A percentile compares a stretch with the other conserved stretches of the same genome.
phyloP scores from a whole-genome alignment of 1,140 invertebrate species.

The Zaprionus nigranus region DNA sequence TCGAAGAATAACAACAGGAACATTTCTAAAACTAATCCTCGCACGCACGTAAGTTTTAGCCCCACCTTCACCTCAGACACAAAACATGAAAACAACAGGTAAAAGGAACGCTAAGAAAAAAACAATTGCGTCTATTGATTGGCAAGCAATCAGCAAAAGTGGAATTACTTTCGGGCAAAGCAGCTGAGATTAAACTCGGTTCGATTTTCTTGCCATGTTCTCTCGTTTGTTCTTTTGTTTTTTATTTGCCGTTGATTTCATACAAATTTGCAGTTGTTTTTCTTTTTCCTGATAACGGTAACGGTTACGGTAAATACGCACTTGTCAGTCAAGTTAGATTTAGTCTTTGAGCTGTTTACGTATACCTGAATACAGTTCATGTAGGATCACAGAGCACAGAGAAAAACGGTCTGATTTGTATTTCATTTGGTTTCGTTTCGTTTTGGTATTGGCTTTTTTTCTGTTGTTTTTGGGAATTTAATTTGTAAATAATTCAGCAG shows the following conservation, averaged over 20 bases:
- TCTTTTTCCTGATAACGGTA: slow-evolving; percentile 7
- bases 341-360: slow-evolving; percentile 31
- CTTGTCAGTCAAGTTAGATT: slow-evolving; percentile 29
- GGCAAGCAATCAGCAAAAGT: slow-evolving; percentile 4
- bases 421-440: slow-evolving; percentile 3
- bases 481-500: slow-evolving; percentile 55
- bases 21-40: slow-evolving; percentile 11
- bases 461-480: slow-evolving; percentile 11
- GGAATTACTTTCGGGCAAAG: neutral
- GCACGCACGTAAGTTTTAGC: slow-evolving; percentile 44
- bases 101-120: neutral
- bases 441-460: neutral
- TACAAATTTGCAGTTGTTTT: neutral
- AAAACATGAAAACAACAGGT: slow-evolving; percentile 1
- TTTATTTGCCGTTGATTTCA: no score
- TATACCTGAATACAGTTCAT: slow-evolving; percentile 28
- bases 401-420: slow-evolving; percentile 17
- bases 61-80: neutral
- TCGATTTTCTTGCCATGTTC: neutral
- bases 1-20: slow-evolving; percentile 18
- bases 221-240: neutral
- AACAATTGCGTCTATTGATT: slow-evolving; percentile 9
- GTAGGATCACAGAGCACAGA: neutral
- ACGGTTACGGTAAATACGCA: slow-evolving; percentile 8
- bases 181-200: neutral